Evolutionary conservation across 2,797 vertebrate species (phyloP).

Genomic region (Vireo griseus): DNA sequence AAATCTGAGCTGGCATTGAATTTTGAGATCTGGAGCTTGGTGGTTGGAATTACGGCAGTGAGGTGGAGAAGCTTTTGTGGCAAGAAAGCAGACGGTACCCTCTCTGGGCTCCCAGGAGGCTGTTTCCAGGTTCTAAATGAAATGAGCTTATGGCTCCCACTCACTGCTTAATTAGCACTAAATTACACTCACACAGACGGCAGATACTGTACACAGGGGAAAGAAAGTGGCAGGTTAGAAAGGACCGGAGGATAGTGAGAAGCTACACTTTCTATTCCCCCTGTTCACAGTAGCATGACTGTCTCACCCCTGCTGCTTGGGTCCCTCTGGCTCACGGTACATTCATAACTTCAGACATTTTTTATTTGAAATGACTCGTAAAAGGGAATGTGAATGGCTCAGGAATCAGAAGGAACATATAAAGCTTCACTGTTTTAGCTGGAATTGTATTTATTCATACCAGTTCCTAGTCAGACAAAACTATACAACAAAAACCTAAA

Average conservation of each 20-base stretch:
- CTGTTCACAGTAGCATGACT: background rate
- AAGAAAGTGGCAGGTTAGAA: slow-evolving; percentile 10
- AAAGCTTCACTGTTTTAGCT: background rate
- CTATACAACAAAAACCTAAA: background rate
- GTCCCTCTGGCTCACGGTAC: background rate
- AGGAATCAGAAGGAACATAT: background rate
- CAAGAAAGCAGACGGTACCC: background rate
- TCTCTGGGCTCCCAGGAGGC: slow-evolving; percentile 16
- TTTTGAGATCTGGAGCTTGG: slow-evolving; percentile 16
- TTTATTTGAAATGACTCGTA: background rate
- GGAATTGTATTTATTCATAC: background rate
- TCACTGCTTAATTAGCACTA: slow-evolving; percentile 61
- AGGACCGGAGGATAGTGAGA: background rate
- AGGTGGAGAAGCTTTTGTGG: slow-evolving; percentile 28
- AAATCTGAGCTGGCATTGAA: slow-evolving; percentile 47
- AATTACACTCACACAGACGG: slow-evolving; percentile 45
- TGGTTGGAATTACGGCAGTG: slow-evolving; percentile 15
- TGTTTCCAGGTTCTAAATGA: slow-evolving; percentile 57
- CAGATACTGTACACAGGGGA: slow-evolving; percentile 30
- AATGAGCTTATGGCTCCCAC: slow-evolving; percentile 57
- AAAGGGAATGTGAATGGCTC: background rate
- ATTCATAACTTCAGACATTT: background rate
- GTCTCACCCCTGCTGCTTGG: background rate
- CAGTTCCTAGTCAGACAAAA: background rate
- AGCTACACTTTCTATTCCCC: background rate